Conservation (phyloP, 2,113 vertebrate species). For the Sylvilagus bachmani region DNA sequence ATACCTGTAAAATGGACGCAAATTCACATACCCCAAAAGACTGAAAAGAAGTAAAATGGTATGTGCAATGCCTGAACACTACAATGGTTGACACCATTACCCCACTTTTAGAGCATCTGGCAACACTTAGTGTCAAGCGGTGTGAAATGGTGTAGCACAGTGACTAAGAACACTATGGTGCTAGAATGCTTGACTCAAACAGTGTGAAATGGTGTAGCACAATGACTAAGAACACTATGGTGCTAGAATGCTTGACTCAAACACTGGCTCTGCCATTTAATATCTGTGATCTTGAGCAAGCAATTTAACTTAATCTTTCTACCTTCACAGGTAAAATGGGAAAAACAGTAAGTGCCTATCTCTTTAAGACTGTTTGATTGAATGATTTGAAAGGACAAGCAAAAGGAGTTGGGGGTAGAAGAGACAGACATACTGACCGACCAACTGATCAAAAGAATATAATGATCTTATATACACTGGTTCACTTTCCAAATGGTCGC, state of each 20-base stretch:
- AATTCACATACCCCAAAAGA: conserved; percentile 19
- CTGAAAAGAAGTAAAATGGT: conserved; percentile 23
- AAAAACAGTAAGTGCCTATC: background rate
- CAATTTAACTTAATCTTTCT: conserved; percentile 32
- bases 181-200: background rate
- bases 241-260: conserved; percentile 11
- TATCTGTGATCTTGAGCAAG: conserved; percentile 11
- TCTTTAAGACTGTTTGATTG: background rate
- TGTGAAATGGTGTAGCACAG: background rate
- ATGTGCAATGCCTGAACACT: background rate
- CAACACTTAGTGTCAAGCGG: conserved; percentile 7
- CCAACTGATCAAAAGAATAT: too few species aligned
- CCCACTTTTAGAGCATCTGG: background rate
- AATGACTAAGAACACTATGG: conserved; percentile 30
- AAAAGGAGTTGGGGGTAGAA: too few species aligned
- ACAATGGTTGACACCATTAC: background rate
- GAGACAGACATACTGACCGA: too few species aligned
- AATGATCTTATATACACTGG: too few species aligned
- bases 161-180: conserved; percentile 34
- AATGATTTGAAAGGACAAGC: too few species aligned
- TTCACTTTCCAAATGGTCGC: too few species aligned
- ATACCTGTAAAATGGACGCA: conserved; percentile 10
- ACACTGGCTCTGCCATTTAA: background rate
- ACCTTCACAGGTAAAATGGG: conserved; percentile 24
- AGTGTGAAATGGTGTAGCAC: background rate